Evolutionary conservation across 2,797 vertebrate genomes (phyloP).

Genomic region (Tragopan temminckii): DNA sequence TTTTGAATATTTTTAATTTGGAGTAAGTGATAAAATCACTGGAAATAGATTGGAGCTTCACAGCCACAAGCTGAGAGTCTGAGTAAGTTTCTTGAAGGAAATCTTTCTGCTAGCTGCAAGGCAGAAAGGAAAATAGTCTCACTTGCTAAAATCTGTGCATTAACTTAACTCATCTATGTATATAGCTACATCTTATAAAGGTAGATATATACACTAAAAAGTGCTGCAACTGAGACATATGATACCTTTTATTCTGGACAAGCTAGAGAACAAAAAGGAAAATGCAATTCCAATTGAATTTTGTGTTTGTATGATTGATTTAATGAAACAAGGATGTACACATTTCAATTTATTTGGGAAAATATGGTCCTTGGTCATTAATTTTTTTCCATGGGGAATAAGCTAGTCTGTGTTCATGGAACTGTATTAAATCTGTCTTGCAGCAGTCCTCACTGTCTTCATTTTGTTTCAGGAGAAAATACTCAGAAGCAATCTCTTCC

Average conservation of each 20-base stretch:
- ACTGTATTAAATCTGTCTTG: not conserved
- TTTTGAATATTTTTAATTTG: slow-evolving; percentile 19
- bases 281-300: not conserved
- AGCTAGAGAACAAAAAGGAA: not conserved
- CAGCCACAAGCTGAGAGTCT: not conserved
- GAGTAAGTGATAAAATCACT: not conserved
- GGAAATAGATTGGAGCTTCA: not conserved
- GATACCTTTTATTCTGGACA: not conserved
- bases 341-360: not conserved
- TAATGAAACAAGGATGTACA: not conserved
- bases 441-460: not conserved
- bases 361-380: not conserved
- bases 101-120: not conserved
- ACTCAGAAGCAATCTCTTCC: not conserved
- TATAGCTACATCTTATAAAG: not conserved
- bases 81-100: not conserved
- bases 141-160: not conserved
- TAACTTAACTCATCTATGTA: not conserved
- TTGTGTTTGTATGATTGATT: not conserved
- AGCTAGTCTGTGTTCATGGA: not conserved
- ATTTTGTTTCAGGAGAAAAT: not conserved
- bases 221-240: not conserved
- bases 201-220: not conserved
- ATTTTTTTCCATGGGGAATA: not conserved
- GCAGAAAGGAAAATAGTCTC: not conserved